These are phyloP conservation scores for Lasioglossum oenotherae DNA, from an alignment of 2,888 invertebrate genomes.

Conservation along the genomic window DNA sequence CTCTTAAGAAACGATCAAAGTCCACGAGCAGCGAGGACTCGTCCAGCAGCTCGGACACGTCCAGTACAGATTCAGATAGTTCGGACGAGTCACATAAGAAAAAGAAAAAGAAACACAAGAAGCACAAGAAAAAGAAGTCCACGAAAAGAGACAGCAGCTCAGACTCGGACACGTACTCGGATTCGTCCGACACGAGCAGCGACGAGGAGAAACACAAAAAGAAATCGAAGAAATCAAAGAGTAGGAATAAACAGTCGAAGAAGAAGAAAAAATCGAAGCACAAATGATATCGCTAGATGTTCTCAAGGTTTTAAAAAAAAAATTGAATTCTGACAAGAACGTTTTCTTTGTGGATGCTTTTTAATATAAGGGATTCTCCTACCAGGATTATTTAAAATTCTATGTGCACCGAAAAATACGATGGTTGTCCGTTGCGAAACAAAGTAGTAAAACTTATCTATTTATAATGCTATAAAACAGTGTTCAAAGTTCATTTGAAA, in stretches of 20 bases:
- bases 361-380: constrained; percentile 42
- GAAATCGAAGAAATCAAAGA: constrained; percentile 87
- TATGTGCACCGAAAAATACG: constrained; percentile 39
- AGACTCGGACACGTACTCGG: constrained; percentile 88
- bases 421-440: constrained; percentile 48
- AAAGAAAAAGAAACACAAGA: constrained; percentile 88
- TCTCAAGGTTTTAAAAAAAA: constrained; percentile 37
- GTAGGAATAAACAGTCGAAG: constrained; percentile 89
- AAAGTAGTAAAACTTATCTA: constrained; percentile 50
- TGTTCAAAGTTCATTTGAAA: constrained; percentile 52
- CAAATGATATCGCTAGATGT: constrained; percentile 82
- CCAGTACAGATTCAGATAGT: constrained; percentile 84
- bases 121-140: constrained; percentile 85
- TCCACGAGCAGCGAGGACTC: constrained; percentile 86
- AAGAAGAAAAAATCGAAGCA: constrained; percentile 90
- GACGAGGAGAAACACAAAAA: constrained; percentile 89
- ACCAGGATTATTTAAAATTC: constrained; percentile 48
- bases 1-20: constrained; percentile 79
- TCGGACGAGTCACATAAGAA: constrained; percentile 85
- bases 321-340: constrained; percentile 38
- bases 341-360: constrained; percentile 57
- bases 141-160: constrained; percentile 87
- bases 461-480: constrained; percentile 40
- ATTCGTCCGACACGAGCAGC: constrained; percentile 87
- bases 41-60: constrained; percentile 84